Base-by-base conservation (phyloP, 2,888 invertebrate species). In the Lycia hirtaria region DNA sequence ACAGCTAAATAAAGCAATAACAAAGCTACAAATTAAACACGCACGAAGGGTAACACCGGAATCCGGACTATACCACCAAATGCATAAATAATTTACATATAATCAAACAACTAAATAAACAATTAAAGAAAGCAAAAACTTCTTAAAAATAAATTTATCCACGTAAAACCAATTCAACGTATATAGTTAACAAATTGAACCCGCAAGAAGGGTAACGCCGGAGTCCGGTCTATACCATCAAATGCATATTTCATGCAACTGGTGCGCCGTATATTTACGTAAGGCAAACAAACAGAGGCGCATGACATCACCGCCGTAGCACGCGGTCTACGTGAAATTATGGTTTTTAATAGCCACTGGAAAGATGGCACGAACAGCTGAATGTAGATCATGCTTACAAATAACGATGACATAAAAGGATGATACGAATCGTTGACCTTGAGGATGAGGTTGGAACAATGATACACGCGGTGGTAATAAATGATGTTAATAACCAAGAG, bases 241-340 rank as follows among this genome's bases (percentile, higher is more conserved):
- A 9, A 64, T 67, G 67, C 63, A 65, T 53, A 58, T 56, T 57
- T 38, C 44, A 61, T 62, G 52, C 52, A 47, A 26, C 38, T 50
- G 15, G 53, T 58, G 61, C 48, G 33, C 64, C 44, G 48, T 62
- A 64, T 72, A 69, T 73, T 74, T 72, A 68, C 64, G 44, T 41
- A 62, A 62, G 56, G 62, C 64, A 68, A 56, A 68, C 58, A 69
- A 65, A 69, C 68, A 72, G 58, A 65, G 40, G 51, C 43, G 26
- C 41, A 44, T 74, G 73, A 73, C 68, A 65, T 73, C 75, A 75
- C 58, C 61, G 56, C 37, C 63, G 52, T 49, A 68, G 62, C 59
- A 62, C 55, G 62, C 54, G 56, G 51, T 56, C 50, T 50, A 51
- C 54, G 59, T 57, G 52, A 55, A 60, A 60, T 53, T 64, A 62